Evolutionary conservation across 2,797 vertebrate genomes (phyloP), one percentile per base, ranked within the genome.

Genomic region (Melanogrammus aeglefinus): DNA sequence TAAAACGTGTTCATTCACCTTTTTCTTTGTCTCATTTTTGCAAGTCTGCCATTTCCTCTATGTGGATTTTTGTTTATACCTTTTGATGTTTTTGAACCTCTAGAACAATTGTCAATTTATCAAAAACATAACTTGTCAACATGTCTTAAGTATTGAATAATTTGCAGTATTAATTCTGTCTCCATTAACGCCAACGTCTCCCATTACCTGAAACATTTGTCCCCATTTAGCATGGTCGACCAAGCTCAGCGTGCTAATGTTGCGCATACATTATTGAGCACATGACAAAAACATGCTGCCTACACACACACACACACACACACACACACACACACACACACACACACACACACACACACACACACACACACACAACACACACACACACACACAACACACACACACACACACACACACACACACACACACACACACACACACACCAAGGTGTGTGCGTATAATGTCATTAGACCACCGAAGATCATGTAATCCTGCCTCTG

Each of bases 181-280:
- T 63, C 31, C 14, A 31, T 47, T 76, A 6, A 57, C 71, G n/a
- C 44, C 51, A 44, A 8, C 79, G 18, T 76, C 80, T 18, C 33
- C 76, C 39, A 76, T 72, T 71, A 57, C 36, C 29, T 74, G 14
- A 7, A 38, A 80, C 78, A 29, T 74, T 71, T 78, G 76, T 3
- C 69, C 31, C 31, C 33, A 75, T 85, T 13, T 27, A 71, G 82
- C 51, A 69, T 2, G 63, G 44, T 35, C 4, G 38, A 66, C 78
- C 16, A 73, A 73, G 10, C 33, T 73, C 29, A n/a, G 24, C 44
- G 35, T 57, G 16, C 57, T 78, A 47, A 36, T 21, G 27, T 71
- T 31, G 47, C 77, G 83, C 66, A 85, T 86, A 79, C 51, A 84
- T 87, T 77, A 84, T 84, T 88, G 33, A 88, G 33, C 38, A 78